A percentile compares a stretch with the other conserved stretches of the same genome.
Conservation (phyloP, 2,797 vertebrate genomes). For the Silurus lanzhouensis region DNA sequence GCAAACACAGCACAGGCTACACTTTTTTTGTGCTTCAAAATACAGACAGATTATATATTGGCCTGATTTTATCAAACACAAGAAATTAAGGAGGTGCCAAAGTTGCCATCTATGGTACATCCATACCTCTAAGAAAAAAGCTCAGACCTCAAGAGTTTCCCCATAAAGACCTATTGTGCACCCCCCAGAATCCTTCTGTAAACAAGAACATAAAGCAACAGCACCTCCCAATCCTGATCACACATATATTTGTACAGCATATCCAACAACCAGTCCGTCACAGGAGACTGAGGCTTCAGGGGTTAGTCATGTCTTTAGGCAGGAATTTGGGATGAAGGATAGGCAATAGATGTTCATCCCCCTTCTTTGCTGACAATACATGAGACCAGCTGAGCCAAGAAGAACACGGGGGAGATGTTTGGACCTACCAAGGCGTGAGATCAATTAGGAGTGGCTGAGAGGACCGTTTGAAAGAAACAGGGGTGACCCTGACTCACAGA, state of each 20-base stretch:
- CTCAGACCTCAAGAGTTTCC: slow-evolving; percentile 21
- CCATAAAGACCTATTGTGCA: slow-evolving; percentile 64
- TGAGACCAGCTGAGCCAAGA: slow-evolving; percentile 54
- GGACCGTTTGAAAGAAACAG: slow-evolving; percentile 82
- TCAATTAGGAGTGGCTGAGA: slow-evolving; percentile 87
- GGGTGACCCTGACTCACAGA: slow-evolving; percentile 77
- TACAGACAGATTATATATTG: background rate
- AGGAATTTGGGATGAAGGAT: slow-evolving; percentile 52
- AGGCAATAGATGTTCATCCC: slow-evolving; percentile 49
- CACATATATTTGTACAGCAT: slow-evolving; percentile 56
- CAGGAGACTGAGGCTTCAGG: slow-evolving; percentile 49
- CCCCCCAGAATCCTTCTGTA: slow-evolving; percentile 68
- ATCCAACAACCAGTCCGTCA: slow-evolving; percentile 56
- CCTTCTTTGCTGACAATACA: slow-evolving; percentile 56
- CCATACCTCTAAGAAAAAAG: slow-evolving; percentile 41
- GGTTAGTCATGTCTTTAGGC: slow-evolving; percentile 51
- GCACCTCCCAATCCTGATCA: slow-evolving; percentile 62
- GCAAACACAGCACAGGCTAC: background rate
- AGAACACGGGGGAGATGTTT: slow-evolving; percentile 74
- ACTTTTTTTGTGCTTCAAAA: background rate
- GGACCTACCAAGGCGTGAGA: slow-evolving; percentile 87
- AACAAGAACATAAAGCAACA: slow-evolving; percentile 68
- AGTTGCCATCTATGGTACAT: slow-evolving; percentile 18
- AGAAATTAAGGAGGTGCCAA: slow-evolving; percentile 14
- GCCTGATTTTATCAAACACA: slow-evolving; percentile 28